Evolutionary conservation across 2,113 vertebrate species (phyloP).

Genomic region (Capreolus pygargus): DNA sequence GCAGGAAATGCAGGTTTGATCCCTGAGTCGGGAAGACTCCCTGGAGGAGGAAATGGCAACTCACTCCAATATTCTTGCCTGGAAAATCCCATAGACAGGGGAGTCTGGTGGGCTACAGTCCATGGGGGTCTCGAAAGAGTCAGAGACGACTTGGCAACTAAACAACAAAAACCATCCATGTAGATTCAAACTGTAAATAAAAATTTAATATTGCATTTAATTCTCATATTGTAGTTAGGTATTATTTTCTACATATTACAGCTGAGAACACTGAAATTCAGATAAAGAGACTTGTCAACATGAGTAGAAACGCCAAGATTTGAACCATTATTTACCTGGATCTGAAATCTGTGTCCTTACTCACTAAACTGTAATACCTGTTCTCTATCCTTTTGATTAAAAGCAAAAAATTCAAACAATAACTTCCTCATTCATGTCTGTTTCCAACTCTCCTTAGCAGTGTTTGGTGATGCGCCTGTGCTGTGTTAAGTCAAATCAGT

Average conservation of each 20-base stretch:
- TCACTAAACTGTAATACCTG: not conserved
- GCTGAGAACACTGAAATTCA: not conserved
- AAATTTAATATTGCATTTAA: not conserved
- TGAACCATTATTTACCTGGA: not conserved
- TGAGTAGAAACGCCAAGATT: not conserved
- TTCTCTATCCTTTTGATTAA: not conserved
- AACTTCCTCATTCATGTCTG: not conserved
- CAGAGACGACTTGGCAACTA: not conserved
- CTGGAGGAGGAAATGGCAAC: not conserved
- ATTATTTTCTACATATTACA: not conserved
- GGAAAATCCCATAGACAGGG: not conserved
- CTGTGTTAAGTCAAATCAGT: not conserved
- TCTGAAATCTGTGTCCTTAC: not conserved
- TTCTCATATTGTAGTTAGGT: not conserved
- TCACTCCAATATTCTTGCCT: not conserved
- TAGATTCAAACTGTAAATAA: not conserved
- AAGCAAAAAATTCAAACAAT: not conserved
- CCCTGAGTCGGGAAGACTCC: not conserved
- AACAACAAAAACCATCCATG: not conserved
- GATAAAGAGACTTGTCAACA: not conserved
- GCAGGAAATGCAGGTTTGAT: not conserved
- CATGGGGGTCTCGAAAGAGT: not conserved
- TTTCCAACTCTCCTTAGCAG: not conserved
- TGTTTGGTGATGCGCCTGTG: not conserved
- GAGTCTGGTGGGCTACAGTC: not conserved